A percentile compares a stretch with the other conserved stretches of the same genome.
phyloP scores from a whole-genome alignment of 2,113 vertebrate species.

The Enhydra lutris region DNA sequence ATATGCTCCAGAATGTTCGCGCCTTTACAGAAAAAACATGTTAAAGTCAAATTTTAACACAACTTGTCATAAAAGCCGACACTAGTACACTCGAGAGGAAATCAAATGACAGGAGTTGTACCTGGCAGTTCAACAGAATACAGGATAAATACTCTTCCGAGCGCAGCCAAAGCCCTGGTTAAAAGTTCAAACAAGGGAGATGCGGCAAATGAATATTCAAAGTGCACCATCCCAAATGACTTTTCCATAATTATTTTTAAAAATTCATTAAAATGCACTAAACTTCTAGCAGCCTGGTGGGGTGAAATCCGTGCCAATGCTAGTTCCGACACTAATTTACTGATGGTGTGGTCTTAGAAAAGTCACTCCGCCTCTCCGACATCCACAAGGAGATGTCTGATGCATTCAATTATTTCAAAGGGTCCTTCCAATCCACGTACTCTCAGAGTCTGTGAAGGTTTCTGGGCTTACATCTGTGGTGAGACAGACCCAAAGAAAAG shows the following conservation, averaged over 20 bases:
- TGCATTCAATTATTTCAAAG: background rate
- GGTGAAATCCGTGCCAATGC: background rate
- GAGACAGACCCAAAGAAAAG: background rate
- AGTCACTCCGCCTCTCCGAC: background rate
- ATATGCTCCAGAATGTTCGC: slow-evolving; percentile 3
- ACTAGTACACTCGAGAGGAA: background rate
- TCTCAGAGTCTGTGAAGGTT: background rate
- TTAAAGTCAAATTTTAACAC: slow-evolving; percentile 43
- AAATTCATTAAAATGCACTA: background rate
- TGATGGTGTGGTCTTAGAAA: background rate
- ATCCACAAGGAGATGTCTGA: background rate
- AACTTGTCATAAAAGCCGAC: slow-evolving; percentile 58
- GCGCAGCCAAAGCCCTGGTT: background rate
- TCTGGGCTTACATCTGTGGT: background rate
- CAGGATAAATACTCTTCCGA: slow-evolving; percentile 23
- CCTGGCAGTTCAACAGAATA: slow-evolving; percentile 46
- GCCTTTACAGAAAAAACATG: background rate
- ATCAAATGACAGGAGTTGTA: slow-evolving; percentile 29
- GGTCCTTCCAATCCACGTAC: background rate
- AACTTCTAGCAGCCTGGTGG: background rate
- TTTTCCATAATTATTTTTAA: background rate
- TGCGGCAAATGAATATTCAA: slow-evolving; percentile 31
- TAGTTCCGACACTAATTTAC: background rate
- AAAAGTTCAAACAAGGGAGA: slow-evolving; percentile 33
- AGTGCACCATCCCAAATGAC: background rate